phyloP scores from a whole-genome alignment of 2,888 invertebrate genomes.

The Argyresthia goedartella region DNA sequence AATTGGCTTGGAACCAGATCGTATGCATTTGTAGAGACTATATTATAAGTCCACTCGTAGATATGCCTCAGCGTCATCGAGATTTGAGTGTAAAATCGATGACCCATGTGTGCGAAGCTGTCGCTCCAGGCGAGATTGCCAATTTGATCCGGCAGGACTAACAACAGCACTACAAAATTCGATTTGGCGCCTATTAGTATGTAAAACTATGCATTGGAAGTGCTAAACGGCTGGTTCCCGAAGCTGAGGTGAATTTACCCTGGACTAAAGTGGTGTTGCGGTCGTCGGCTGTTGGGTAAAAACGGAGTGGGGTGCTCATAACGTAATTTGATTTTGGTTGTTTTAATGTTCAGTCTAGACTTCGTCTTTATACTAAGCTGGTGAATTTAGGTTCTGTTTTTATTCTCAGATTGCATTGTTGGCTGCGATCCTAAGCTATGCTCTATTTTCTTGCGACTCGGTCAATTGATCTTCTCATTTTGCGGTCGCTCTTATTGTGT shows the following conservation, averaged over 20 bases:
- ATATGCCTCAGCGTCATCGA: neutral
- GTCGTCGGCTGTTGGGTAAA: constrained; percentile 24
- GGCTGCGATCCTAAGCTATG: constrained; percentile 8
- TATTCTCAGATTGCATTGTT: neutral
- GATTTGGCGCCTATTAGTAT: constrained; percentile 23
- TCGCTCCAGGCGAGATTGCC: neutral
- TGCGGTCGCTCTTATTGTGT: neutral
- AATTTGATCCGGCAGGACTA: neutral
- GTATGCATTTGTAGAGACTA: too few species aligned
- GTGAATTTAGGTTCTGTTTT: neutral
- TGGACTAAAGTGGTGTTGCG: constrained; percentile 25
- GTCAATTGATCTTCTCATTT: neutral
- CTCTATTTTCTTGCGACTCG: constrained; percentile 14
- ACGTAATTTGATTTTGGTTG: constrained; percentile 14
- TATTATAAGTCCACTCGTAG: too few species aligned
- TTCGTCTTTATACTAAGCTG: neutral
- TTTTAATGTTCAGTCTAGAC: neutral
- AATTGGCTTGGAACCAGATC: too few species aligned
- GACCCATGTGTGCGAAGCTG: neutral
- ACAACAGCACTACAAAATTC: constrained; percentile 8
- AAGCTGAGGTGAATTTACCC: constrained; percentile 25
- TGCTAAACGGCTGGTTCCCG: constrained; percentile 16
- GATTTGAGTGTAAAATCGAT: neutral
- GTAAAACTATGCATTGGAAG: constrained; percentile 34
- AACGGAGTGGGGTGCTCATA: too few species aligned